Conservation (phyloP, 2,797 vertebrate genomes). For the Iguana delicatissima region DNA sequence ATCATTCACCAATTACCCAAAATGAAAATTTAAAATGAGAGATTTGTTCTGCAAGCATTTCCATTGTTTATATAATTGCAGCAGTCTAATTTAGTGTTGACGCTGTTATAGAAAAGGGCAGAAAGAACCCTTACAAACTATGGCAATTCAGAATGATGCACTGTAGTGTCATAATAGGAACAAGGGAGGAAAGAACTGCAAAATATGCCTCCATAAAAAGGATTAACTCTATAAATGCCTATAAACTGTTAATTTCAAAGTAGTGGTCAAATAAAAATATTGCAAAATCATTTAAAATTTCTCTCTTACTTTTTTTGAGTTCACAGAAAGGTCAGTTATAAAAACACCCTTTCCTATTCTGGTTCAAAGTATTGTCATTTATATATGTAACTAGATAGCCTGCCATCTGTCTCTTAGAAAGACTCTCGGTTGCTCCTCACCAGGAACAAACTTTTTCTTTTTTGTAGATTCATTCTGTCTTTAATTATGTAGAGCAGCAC, state of each 20-base stretch:
- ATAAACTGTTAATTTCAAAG: conserved; percentile 58
- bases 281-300: conserved; percentile 63
- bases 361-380: conserved; percentile 72
- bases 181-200: conserved; percentile 57
- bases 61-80: conserved; percentile 94
- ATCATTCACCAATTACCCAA: conserved; percentile 95
- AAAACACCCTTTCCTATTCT: conserved; percentile 76
- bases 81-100: conserved; percentile 86
- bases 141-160: conserved; percentile 81
- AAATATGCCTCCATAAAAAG: conserved; percentile 68
- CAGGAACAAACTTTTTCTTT: conserved; percentile 68
- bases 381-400: conserved; percentile 80
- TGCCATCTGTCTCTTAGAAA: conserved; percentile 76
- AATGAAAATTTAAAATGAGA: conserved; percentile 95
- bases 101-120: conserved; percentile 82
- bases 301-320: conserved; percentile 57
- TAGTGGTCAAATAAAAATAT: neutral
- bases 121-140: conserved; percentile 79
- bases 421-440: conserved; percentile 57
- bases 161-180: conserved; percentile 73
- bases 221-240: conserved; percentile 74
- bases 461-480: conserved; percentile 49
- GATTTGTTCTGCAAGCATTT: conserved; percentile 91
- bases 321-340: conserved; percentile 73
- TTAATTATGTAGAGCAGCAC: neutral